These are phyloP conservation scores for Melanotaenia nigrans DNA, from an alignment of 2,797 vertebrate species.

Conservation along the genomic window DNA sequence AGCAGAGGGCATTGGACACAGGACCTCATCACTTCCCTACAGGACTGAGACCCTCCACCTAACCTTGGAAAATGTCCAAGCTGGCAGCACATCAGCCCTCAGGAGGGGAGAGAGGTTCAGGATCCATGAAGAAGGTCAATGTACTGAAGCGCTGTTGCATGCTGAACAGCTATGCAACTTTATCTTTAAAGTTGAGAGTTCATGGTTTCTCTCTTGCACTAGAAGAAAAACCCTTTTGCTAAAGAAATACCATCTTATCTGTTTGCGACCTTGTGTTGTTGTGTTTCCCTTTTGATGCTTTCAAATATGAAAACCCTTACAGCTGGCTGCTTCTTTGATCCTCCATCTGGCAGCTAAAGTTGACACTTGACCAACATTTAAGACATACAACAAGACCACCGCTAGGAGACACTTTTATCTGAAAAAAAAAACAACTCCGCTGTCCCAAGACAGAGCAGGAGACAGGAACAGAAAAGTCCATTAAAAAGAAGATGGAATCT, in stretches of 20 bases:
- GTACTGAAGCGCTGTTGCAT: constrained; percentile 34
- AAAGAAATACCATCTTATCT: constrained; percentile 26
- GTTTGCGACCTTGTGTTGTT: constrained; percentile 31
- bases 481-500: constrained; percentile 59
- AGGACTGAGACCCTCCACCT: constrained; percentile 42
- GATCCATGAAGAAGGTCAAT: constrained; percentile 69
- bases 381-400: constrained; percentile 3
- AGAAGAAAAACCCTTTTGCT: constrained; percentile 21
- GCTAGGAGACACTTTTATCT: constrained; percentile 25
- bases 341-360: constrained; percentile 4
- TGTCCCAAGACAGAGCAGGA: constrained; percentile 33
- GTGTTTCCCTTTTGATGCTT: constrained; percentile 10
- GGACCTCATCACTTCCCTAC: constrained; percentile 61
- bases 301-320: constrained; percentile 17
- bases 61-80: constrained; percentile 71
- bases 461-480: constrained; percentile 47
- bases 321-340: constrained; percentile 13
- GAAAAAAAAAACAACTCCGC: constrained; percentile 25
- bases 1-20: constrained; percentile 60
- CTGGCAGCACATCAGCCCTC: constrained; percentile 47
- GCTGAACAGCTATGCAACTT: constrained; percentile 56
- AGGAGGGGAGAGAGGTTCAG: constrained; percentile 48
- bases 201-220: constrained; percentile 8
- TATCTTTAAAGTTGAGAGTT: constrained; percentile 14
- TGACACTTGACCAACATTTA: constrained; percentile 13